phyloP scores from a whole-genome alignment of 2,113 vertebrate species.

The Menidia beryllina region DNA sequence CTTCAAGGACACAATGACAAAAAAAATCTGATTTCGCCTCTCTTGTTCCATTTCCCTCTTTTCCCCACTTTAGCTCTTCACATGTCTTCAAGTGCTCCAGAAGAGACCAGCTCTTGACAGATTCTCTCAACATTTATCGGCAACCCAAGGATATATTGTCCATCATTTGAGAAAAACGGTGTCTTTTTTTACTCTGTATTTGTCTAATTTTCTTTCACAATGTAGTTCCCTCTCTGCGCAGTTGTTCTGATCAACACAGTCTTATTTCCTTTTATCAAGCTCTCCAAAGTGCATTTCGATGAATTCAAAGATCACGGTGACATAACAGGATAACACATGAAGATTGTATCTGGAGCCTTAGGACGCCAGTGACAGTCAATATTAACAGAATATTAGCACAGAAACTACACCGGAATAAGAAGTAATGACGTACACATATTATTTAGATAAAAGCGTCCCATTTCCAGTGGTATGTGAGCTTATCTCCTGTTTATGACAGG shows the following conservation, averaged over 20 bases:
- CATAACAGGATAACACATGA: slow-evolving; percentile 21
- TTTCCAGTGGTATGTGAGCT: slow-evolving; percentile 6
- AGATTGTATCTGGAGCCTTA: slow-evolving; percentile 31
- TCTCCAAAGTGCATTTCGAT: slow-evolving; percentile 54
- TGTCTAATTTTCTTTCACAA: slow-evolving; percentile 2
- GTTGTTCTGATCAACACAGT: slow-evolving; percentile 18
- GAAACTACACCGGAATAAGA: background rate
- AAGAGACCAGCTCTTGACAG: slow-evolving; percentile 56
- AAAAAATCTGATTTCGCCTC: slow-evolving; percentile 77
- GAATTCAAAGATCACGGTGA: slow-evolving; percentile 32
- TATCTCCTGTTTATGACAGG: slow-evolving; percentile 33
- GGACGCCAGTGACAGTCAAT: slow-evolving; percentile 13
- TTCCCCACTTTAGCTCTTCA: slow-evolving; percentile 89
- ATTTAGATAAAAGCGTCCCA: background rate
- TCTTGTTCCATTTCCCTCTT: slow-evolving; percentile 91
- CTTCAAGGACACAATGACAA: slow-evolving; percentile 59
- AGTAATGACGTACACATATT: slow-evolving; percentile 13
- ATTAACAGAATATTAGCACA: slow-evolving; percentile 44
- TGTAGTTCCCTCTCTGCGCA: slow-evolving; percentile 1
- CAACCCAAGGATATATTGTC: slow-evolving; percentile 18
- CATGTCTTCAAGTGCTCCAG: slow-evolving; percentile 90
- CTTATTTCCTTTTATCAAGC: slow-evolving; percentile 19
- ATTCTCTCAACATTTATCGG: slow-evolving; percentile 52
- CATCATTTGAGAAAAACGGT: slow-evolving; percentile 14
- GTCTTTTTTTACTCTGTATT: slow-evolving; percentile 1